Evolutionary conservation across 2,888 invertebrate genomes (phyloP), one percentile per base, ranked within the genome.

Genomic region (Bugulina stolonifera): DNA sequence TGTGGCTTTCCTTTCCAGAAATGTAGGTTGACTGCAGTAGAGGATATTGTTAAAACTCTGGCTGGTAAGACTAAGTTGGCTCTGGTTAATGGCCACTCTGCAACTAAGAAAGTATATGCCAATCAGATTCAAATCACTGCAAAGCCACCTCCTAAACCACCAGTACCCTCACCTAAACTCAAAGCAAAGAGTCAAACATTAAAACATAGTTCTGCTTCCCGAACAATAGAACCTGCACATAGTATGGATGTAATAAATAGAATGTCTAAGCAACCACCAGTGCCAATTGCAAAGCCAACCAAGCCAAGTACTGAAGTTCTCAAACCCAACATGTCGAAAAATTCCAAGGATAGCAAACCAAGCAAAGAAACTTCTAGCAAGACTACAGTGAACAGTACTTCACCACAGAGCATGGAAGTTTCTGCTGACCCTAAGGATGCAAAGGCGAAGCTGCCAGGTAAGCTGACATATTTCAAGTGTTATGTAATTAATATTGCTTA

Each of bases 1-100:
- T n/a, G n/a, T 18, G 43, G 43, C 18, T 43, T 64, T 27, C 5
- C 32, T 3, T 64, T 64, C 3, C 32, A 64, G 64, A 64, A 64
- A 27, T 14, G 10, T 22, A 27, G 64, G 32, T 10, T 64, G 2
- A 64, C 64, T 34, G 22, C 64, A 14, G 64, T 64, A 14, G 64
- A 64, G n/a, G 64, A 64, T 2, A 22, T 64, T 3, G 64, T 64
- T n/a, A 64, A 64, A 27, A 64, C 29, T 32, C 32, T 64, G 34
- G 22, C 64, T 64, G 32, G 64, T 34, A 64, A 64, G n/a, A 34
- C 34, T 29, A 64, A 64, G n/a, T 18, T 64, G n/a, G 64, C 64
- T 34, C n/a, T 64, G 32, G 64, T 32, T 64, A 32, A 64, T 32
- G 64, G 32, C 27, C 64, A 64, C 10, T 64, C 64, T 10, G 32